Conservation (phyloP, 2,888 invertebrate species). For the Hyposoter dolosus region DNA sequence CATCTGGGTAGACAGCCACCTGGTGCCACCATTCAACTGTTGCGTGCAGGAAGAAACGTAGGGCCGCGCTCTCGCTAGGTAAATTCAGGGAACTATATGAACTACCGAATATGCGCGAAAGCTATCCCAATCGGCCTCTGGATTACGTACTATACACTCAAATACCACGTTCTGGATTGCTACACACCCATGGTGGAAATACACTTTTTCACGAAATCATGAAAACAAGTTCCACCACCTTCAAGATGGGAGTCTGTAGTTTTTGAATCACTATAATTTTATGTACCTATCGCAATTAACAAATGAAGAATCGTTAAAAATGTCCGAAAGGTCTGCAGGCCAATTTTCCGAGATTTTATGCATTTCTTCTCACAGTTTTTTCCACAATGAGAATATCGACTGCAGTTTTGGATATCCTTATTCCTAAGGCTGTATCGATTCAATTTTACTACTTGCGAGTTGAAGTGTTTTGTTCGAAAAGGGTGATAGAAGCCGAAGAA, state of each 20-base stretch:
- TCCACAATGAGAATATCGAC: background rate
- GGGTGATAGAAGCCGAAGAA: too few relatives aligned
- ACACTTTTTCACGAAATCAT: background rate
- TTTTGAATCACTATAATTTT: background rate
- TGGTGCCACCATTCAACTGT: background rate
- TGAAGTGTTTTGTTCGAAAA: background rate
- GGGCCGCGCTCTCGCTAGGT: background rate
- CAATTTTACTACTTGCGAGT: background rate
- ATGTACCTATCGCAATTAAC: background rate
- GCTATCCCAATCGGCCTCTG: background rate
- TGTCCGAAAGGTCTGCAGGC: background rate
- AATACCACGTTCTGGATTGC: too few relatives aligned
- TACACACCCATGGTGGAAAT: too few relatives aligned
- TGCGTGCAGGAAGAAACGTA: background rate
- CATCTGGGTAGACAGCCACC: background rate
- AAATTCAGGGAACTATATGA: background rate
- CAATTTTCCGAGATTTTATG: background rate
- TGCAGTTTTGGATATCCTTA: background rate
- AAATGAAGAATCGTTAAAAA: background rate
- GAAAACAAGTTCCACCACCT: background rate
- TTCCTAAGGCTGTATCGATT: background rate
- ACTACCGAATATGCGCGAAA: background rate
- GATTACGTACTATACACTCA: background rate
- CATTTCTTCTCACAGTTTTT: background rate
- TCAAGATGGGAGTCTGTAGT: background rate